phyloP scores from a whole-genome alignment of 92 coral and sea anemone genomes.

The Muricea muricata region DNA sequence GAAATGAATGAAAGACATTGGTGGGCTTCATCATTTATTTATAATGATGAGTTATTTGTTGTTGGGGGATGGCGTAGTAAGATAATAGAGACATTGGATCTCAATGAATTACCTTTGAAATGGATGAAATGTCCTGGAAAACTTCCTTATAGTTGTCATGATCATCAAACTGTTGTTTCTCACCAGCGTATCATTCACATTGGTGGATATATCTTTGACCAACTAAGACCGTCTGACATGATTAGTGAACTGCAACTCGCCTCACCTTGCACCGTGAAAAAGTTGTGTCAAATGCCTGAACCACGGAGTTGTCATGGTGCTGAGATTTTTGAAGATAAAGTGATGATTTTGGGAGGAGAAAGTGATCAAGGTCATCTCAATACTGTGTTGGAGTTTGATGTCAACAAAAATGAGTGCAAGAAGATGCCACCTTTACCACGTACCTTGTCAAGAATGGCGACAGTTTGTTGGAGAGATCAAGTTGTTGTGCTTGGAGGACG shows the following conservation, averaged over 20 bases:
- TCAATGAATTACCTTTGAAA: neutral
- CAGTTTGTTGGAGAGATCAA: constrained; percentile 16
- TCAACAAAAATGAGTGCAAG: neutral
- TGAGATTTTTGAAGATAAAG: constrained; percentile 10
- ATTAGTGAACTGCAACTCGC: neutral
- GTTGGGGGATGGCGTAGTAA: neutral
- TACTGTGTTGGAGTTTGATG: constrained; percentile 17
- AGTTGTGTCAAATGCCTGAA: constrained; percentile 18
- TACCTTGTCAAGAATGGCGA: neutral
- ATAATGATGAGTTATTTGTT: neutral
- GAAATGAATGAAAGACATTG: neutral
- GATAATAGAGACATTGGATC: neutral
- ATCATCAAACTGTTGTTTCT: neutral
- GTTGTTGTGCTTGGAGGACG: constrained; percentile 2
- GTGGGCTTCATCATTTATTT: neutral
- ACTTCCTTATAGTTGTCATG: neutral
- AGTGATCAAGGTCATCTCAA: neutral
- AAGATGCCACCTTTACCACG: constrained; percentile 2
- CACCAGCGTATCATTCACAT: neutral
- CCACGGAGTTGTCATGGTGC: constrained; percentile 30
- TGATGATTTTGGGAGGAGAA: constrained; percentile 12
- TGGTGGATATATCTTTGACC: neutral
- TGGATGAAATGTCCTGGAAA: neutral
- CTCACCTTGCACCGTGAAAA: neutral
- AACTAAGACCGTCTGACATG: neutral